These are phyloP conservation scores for Corvus cornix DNA, from an alignment of 2,113 vertebrate genomes.

Conservation along the genomic window DNA sequence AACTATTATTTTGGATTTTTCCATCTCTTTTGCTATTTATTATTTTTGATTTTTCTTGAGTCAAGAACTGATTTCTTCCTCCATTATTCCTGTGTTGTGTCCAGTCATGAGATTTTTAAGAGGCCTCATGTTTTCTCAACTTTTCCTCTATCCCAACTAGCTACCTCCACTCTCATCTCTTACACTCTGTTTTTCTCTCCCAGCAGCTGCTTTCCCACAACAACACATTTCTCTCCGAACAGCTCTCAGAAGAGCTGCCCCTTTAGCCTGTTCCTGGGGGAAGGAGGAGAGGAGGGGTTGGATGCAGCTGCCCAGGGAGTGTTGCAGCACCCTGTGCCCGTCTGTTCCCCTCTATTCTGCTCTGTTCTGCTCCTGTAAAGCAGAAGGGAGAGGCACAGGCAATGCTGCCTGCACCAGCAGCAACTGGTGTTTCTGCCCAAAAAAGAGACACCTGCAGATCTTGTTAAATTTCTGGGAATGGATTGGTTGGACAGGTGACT, in stretches of 20 bases:
- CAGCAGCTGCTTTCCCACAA: not conserved
- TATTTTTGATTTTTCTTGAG: not conserved
- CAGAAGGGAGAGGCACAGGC: not conserved
- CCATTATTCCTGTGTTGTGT: not conserved
- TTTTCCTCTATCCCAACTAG: not conserved
- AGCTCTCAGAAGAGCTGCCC: not conserved
- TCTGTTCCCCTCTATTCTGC: not conserved
- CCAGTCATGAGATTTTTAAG: not conserved
- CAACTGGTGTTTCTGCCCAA: not conserved
- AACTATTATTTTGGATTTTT: not conserved
- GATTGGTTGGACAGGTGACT: not conserved
- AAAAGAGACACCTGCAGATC: not conserved
- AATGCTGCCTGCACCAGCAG: not conserved
- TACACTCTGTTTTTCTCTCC: not conserved
- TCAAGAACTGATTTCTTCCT: not conserved
- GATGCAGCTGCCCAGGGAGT: not conserved
- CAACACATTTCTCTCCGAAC: not conserved
- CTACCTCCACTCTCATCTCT: not conserved
- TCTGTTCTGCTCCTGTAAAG: not conserved
- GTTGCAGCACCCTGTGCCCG: fast-evolving
- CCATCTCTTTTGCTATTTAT: not conserved
- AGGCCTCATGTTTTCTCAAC: not conserved
- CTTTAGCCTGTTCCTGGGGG: not conserved
- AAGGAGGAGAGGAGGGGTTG: not conserved
- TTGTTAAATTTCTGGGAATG: not conserved